phyloP scores from a whole-genome alignment of 1,140 invertebrate species.

The Drosophila ironensis region DNA sequence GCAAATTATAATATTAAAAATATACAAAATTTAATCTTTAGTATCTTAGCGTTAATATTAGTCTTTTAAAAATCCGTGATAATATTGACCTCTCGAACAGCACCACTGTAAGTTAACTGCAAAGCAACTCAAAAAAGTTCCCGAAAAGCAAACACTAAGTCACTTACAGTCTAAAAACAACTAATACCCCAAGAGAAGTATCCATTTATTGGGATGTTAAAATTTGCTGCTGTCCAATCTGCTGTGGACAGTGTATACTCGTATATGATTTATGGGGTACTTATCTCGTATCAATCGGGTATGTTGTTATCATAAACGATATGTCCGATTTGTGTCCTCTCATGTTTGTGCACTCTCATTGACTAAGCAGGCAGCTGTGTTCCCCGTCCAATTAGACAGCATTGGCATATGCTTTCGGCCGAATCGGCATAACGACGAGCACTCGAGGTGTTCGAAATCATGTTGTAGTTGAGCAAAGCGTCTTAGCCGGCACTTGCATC shows the following conservation, averaged over 20 bases:
- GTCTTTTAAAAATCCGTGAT: too few relatives aligned
- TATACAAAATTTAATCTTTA: too few relatives aligned
- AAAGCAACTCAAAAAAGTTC: too few relatives aligned
- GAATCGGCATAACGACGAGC: conserved; percentile 37
- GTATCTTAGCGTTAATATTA: too few relatives aligned
- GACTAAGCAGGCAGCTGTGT: conserved; percentile 21
- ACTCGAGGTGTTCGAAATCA: conserved; percentile 33
- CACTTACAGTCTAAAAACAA: too few relatives aligned
- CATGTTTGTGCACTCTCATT: conserved; percentile 33
- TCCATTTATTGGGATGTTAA: too few relatives aligned
- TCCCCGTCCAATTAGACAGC: conserved; percentile 31
- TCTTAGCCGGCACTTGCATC: neutral
- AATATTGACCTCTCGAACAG: too few relatives aligned
- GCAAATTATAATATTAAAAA: too few relatives aligned
- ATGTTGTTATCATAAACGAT: conserved; percentile 62
- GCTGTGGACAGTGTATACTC: neutral
- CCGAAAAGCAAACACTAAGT: too few relatives aligned
- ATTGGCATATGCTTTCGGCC: conserved; percentile 4
- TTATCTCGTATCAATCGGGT: conserved; percentile 23
- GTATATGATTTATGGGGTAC: conserved; percentile 12
- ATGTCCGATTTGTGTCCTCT: conserved; percentile 46
- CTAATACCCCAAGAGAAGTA: too few relatives aligned
- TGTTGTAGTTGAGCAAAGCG: conserved; percentile 17
- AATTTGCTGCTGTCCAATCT: neutral
- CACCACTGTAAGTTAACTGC: too few relatives aligned